Conservation (phyloP, 1,140 invertebrate species). For the Gerris buenoi region DNA sequence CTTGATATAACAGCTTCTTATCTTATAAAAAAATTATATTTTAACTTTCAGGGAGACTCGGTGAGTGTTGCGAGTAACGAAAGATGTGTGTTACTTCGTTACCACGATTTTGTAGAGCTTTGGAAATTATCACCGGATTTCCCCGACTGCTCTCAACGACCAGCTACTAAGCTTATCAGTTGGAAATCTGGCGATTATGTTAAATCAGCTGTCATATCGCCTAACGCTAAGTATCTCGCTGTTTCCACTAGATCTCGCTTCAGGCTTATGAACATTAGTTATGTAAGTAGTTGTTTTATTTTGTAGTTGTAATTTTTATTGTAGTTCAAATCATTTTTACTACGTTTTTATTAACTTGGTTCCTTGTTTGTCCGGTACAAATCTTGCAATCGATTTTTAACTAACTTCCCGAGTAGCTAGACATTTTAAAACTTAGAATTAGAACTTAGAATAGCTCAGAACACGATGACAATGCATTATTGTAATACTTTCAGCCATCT, state of each 20-base stretch:
- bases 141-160: neutral
- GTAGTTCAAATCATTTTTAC: too few relatives aligned
- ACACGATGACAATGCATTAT: too few relatives aligned
- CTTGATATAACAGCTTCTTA: too few relatives aligned
- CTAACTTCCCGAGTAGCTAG: too few relatives aligned
- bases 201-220: neutral
- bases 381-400: too few relatives aligned
- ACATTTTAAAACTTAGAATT: too few relatives aligned
- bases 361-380: too few relatives aligned
- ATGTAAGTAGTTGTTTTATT: slow-evolving; percentile 11
- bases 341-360: too few relatives aligned
- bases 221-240: neutral
- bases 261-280: neutral
- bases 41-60: neutral
- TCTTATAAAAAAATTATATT: too few relatives aligned
- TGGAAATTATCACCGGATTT: neutral
- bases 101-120: neutral
- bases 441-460: too few relatives aligned
- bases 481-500: too few relatives aligned
- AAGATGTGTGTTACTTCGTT: neutral
- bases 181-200: neutral
- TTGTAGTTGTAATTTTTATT: too few relatives aligned
- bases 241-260: neutral
- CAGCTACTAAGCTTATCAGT: neutral
- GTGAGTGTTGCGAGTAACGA: neutral